A percentile compares a stretch with the other conserved stretches of the same genome.
Evolutionary conservation across 2,797 vertebrate species (phyloP).

Genomic region (Galago senegalensis): DNA sequence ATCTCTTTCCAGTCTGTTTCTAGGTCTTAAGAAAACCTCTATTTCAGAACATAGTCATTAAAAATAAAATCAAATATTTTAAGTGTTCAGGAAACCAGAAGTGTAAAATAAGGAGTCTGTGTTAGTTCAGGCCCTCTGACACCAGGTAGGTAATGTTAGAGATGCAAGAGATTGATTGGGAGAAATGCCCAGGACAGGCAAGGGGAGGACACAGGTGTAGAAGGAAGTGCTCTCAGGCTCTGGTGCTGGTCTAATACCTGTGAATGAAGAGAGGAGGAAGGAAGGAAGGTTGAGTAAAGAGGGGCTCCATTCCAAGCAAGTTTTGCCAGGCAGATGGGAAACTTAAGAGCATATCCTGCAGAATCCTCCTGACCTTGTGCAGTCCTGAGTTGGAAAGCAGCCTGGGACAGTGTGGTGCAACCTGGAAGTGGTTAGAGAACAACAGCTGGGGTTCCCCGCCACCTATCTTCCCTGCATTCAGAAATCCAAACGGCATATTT

Average conservation of each 20-base stretch:
- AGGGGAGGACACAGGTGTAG: neutral
- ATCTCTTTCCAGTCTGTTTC: neutral
- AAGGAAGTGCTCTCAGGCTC: neutral
- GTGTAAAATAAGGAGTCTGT: neutral
- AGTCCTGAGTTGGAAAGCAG: neutral
- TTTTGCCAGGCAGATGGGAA: neutral
- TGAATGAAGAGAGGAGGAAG: neutral
- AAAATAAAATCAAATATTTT: constrained; percentile 17
- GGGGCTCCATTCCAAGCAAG: neutral
- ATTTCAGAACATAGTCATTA: constrained; percentile 7
- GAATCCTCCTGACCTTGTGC: neutral
- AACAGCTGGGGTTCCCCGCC: neutral
- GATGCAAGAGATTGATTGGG: neutral
- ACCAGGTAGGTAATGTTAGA: neutral
- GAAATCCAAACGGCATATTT: neutral
- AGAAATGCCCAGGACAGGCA: neutral
- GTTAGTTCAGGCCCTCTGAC: neutral
- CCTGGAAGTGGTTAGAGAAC: neutral
- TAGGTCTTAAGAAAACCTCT: neutral
- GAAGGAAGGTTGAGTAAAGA: neutral
- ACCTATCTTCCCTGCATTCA: neutral
- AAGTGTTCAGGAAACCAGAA: neutral
- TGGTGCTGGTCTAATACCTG: too few relatives aligned
- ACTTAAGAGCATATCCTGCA: neutral
- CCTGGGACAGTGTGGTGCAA: neutral